Conservation (phyloP, 1,140 invertebrate genomes). For the Drosophila murphyi region DNA sequence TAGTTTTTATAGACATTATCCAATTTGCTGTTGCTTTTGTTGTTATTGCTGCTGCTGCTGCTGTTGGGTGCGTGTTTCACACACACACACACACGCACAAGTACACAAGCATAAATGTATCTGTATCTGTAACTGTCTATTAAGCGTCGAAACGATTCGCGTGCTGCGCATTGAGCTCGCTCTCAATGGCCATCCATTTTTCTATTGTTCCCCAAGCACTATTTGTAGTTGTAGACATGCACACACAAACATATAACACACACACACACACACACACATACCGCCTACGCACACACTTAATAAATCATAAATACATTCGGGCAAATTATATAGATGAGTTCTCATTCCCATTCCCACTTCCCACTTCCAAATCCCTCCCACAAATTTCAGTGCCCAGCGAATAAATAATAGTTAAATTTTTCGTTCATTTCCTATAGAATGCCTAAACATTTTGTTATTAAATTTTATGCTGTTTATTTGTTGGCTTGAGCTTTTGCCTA, state of each 20-base stretch:
- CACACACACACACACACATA: conserved; percentile 33
- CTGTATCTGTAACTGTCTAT: conserved; percentile 67
- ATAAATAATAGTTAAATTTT: conserved; percentile 80
- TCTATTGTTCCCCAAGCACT: conserved; percentile 71
- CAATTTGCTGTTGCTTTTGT: conserved; percentile 67
- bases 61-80: conserved; percentile 60
- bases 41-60: conserved; percentile 19
- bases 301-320: conserved; percentile 79
- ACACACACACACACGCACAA: conserved; percentile 15
- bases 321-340: conserved; percentile 75
- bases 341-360: conserved; percentile 9
- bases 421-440: conserved; percentile 14
- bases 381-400: conserved; percentile 36
- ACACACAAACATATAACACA: conserved; percentile 41
- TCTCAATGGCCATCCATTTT: conserved; percentile 70
- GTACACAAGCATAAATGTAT: conserved; percentile 18
- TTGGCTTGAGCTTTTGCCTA: conserved; percentile 20
- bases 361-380: conserved; percentile 17
- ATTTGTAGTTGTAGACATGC: conserved; percentile 70
- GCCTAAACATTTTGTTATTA: conserved; percentile 76
- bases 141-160: conserved; percentile 68
- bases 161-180: conserved; percentile 62
- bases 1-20: conserved; percentile 83
- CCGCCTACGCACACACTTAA: conserved; percentile 60
- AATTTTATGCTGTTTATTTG: conserved; percentile 74